A percentile compares a stretch with the other conserved stretches of the same genome.
phyloP scores from a whole-genome alignment of 2,113 vertebrate genomes.

The Chaetodon auriga region DNA sequence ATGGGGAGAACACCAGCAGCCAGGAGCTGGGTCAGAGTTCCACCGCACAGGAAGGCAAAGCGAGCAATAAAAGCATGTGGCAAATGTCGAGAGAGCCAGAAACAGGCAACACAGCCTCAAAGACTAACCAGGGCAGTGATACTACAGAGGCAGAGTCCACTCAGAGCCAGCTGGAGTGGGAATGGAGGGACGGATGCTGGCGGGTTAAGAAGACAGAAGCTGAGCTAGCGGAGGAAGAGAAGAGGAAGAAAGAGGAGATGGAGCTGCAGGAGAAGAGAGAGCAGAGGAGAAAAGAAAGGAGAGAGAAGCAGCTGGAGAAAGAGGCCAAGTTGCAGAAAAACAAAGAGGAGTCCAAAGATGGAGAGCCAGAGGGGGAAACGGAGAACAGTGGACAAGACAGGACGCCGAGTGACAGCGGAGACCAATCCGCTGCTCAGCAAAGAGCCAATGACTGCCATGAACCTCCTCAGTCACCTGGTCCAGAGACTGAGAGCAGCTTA shows the following conservation, averaged over 20 bases:
- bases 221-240: conserved; percentile 75
- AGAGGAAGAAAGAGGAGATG: conserved; percentile 67
- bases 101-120: background rate
- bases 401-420: conserved; percentile 14
- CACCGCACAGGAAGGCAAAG: conserved; percentile 48
- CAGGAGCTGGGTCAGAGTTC: conserved; percentile 44
- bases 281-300: conserved; percentile 72
- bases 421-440: conserved; percentile 23
- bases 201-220: conserved; percentile 76
- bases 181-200: conserved; percentile 81
- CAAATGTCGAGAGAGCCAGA: conserved; percentile 59
- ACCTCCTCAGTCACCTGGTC: background rate
- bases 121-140: conserved; percentile 47
- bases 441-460: background rate
- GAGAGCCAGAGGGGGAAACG: conserved; percentile 45
- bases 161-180: conserved; percentile 74
- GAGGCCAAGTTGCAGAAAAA: conserved; percentile 36
- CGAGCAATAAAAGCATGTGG: conserved; percentile 56
- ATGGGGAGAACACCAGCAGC: conserved; percentile 38
- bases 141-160: conserved; percentile 20
- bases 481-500: conserved; percentile 16
- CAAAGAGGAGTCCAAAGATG: conserved; percentile 50
- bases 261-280: conserved; percentile 70
- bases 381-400: conserved; percentile 16
- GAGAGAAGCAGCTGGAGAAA: conserved; percentile 68